Conservation (phyloP, 2,113 vertebrate species). For the Malurus cyaneus region DNA sequence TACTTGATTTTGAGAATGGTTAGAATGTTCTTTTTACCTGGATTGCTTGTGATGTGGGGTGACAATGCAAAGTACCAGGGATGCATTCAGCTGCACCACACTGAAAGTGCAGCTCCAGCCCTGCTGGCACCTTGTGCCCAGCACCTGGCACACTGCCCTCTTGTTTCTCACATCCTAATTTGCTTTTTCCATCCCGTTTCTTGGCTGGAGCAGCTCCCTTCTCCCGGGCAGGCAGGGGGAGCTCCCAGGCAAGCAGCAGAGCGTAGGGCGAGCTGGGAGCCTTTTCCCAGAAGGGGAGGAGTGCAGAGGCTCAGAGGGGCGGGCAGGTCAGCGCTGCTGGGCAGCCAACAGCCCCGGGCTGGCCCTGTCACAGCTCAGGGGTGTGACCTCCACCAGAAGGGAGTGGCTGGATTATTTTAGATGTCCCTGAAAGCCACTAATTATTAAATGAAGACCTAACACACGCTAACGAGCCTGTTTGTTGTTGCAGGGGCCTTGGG, state of each 20-base stretch:
- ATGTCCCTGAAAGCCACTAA: not conserved
- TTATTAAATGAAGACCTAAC: not conserved
- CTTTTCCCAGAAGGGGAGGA: not conserved
- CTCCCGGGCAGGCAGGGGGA: rapidly evolving
- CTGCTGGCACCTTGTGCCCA: not conserved
- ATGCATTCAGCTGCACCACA: not conserved
- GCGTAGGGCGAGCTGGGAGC: not conserved
- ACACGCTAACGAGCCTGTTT: rapidly evolving
- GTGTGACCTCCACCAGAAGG: no score
- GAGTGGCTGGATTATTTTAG: not conserved
- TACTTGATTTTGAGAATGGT: not conserved
- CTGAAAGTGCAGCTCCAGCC: no score
- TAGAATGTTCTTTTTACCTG: not conserved
- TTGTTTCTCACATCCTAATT: not conserved
- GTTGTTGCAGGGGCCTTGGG: constrained; percentile 87
- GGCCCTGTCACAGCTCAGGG: not conserved
- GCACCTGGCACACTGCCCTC: rapidly evolving
- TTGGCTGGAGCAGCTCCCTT: not conserved
- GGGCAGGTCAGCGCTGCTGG: not conserved
- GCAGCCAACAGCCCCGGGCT: not conserved
- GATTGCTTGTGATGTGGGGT: not conserved
- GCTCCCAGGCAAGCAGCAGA: not conserved
- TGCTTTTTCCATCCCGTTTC: not conserved
- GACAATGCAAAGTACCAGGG: not conserved
- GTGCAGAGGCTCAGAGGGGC: not conserved